These are phyloP conservation scores for Hepsetus odoe DNA, from an alignment of 2,113 vertebrate species.

Conservation along the genomic window DNA sequence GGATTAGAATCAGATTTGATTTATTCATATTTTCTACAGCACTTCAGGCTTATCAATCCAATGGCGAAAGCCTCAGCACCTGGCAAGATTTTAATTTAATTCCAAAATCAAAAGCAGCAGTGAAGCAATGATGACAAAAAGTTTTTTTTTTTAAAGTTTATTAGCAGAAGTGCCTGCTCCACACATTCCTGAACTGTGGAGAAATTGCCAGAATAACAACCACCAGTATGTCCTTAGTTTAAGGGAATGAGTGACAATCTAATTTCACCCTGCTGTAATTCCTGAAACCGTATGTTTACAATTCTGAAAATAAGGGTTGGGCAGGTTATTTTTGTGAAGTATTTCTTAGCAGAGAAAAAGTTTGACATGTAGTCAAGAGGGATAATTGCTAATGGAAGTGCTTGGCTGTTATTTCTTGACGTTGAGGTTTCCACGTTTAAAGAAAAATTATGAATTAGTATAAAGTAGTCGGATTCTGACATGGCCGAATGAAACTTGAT, in stretches of 20 bases:
- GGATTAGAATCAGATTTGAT: no score
- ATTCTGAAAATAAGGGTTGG: background rate
- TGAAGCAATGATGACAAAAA: background rate
- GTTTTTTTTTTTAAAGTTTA: background rate
- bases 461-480: background rate
- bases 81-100: background rate
- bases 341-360: background rate
- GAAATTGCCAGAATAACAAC: conserved; percentile 1
- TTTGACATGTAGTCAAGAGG: background rate
- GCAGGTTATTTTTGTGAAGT: background rate
- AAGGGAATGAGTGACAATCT: background rate
- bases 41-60: no score
- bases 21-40: no score
- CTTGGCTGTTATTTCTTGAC: background rate
- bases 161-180: background rate
- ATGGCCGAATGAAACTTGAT: background rate
- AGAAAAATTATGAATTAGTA: background rate
- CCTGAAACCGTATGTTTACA: background rate
- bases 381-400: background rate
- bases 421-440: background rate
- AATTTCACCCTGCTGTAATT: conserved; percentile 11
- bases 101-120: background rate
- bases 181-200: background rate
- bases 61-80: no score
- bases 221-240: background rate